Conservation (phyloP, 2,113 vertebrate genomes). For the Ovibos moschatus region DNA sequence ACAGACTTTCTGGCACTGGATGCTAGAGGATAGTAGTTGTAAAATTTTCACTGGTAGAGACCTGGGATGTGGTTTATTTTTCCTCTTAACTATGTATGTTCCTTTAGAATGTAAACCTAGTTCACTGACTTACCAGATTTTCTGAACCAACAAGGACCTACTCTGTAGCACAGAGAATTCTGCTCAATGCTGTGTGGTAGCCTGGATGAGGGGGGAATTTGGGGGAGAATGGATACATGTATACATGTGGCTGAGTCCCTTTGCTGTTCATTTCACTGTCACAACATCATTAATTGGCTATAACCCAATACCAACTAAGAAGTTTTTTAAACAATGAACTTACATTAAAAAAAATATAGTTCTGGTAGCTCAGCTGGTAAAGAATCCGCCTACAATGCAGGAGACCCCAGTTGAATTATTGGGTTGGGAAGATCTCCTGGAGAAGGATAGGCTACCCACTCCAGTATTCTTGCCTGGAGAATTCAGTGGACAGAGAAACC, state of each 20-base stretch:
- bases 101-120: background rate
- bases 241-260: background rate
- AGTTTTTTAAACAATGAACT: background rate
- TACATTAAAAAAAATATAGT: background rate
- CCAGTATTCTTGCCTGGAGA: background rate
- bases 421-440: background rate
- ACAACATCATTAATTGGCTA: background rate
- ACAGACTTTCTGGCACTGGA: no score
- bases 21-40: background rate
- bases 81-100: background rate
- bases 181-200: background rate
- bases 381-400: background rate
- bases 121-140: background rate
- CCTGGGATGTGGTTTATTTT: background rate
- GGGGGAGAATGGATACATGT: background rate
- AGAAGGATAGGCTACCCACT: background rate
- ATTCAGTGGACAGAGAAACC: background rate
- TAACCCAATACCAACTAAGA: background rate
- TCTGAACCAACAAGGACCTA: background rate
- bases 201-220: background rate
- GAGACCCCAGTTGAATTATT: background rate
- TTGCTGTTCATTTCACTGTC: background rate
- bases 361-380: background rate
- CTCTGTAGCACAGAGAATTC: background rate
- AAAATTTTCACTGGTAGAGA: background rate